Evolutionary conservation across 2,888 invertebrate species (phyloP), one percentile per base, ranked within the genome.

Genomic region (Tridacna gigas): DNA sequence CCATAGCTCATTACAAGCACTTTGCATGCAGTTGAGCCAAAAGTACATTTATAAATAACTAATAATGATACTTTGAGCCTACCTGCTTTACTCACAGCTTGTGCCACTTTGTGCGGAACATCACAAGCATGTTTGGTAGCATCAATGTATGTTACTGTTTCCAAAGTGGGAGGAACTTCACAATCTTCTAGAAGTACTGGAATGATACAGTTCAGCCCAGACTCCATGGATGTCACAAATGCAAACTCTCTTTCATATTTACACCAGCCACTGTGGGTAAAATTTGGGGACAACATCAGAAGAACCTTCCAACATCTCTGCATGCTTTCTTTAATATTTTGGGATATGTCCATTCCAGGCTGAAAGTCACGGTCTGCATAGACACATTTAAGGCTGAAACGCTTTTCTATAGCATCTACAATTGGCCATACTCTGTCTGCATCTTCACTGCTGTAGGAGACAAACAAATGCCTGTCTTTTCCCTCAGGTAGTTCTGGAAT

Each of bases 81-180:
- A 82, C 82, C 74, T 25, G 74, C 63, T 63, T 47, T 66, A 26
- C 47, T 48, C 13, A 82, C 69, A 9, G 79, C 69, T 11, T 47
- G 45, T 4, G 67, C 56, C 13, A 82, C 75, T 25, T 74, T 79
- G 0, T 22, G 45, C 7, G 82, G 73, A 1, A 79, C 28, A 26
- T 75, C 75, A 9, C 28, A 13, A 18, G 45, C 69, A 12, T 48
- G 28, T 20, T 60, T 51, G 2, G 76, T 83, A 22, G 79, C 77
- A 79, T 83, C 83, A 37, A 79, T 79, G 28, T 83, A 83, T 11
- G 83, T 83, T 63, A 83, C 37, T 22, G 83, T 83, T 22, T 48
- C 71, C n/a, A 83, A 26, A n/a, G 75, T 79, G 12, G 60, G 48
- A 11, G 83, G 83, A 18, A 83, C 37, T 71, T 79, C 73, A 71